A percentile compares a stretch with the other conserved stretches of the same genome.
These are phyloP conservation scores for Cosmia pyralina DNA, from an alignment of 2,888 invertebrate species.

Conservation along the genomic window DNA sequence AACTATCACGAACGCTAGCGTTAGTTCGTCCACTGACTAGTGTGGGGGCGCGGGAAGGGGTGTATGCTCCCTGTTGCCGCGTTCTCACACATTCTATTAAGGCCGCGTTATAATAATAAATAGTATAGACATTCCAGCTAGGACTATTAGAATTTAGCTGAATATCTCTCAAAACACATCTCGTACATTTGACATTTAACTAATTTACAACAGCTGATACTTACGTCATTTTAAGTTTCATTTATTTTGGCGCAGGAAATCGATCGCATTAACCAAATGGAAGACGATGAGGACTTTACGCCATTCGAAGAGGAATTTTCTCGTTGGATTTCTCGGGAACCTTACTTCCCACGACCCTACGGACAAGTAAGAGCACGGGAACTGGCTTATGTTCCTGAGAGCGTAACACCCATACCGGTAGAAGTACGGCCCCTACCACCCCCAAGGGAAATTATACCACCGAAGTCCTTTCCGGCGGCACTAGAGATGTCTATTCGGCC, in stretches of 20 bases:
- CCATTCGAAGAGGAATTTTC: conserved; percentile 66
- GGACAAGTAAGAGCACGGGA: neutral
- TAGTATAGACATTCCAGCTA: neutral
- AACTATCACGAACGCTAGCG: no score
- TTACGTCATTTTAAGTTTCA: conserved; percentile 13
- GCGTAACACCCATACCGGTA: conserved; percentile 12
- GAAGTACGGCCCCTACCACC: conserved; percentile 9
- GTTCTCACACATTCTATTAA: no score
- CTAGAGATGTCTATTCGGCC: neutral
- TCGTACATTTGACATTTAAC: neutral
- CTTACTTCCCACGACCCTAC: conserved; percentile 58
- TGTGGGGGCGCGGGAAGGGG: no score
- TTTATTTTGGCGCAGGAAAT: conserved; percentile 73
- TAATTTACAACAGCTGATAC: neutral
- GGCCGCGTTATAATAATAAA: no score
- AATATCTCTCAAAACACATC: neutral
- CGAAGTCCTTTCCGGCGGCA: conserved; percentile 6
- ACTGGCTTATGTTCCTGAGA: conserved; percentile 22
- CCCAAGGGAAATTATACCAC: conserved; percentile 14
- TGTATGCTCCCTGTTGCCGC: no score
- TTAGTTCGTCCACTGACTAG: no score
- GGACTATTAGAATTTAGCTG: neutral
- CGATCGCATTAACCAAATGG: conserved; percentile 74
- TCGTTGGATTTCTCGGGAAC: conserved; percentile 64
- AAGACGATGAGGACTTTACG: conserved; percentile 61